Evolutionary conservation across 2,797 vertebrate species (phyloP).

Genomic region (Antennarius maculatus): DNA sequence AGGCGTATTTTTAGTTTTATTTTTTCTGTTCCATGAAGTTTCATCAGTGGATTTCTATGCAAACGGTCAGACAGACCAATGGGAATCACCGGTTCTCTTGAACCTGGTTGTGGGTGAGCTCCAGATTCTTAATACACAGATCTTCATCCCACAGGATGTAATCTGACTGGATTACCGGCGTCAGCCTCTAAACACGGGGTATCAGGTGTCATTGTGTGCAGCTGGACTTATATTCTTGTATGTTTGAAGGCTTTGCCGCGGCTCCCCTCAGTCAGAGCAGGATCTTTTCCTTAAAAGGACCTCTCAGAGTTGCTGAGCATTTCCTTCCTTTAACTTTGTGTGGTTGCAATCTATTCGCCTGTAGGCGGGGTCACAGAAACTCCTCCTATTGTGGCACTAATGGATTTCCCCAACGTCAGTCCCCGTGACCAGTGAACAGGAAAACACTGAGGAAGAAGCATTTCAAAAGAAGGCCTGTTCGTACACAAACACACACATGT

Average conservation of each 20-base stretch:
- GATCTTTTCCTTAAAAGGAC: conserved; percentile 77
- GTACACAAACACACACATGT: no score
- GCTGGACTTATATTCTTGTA: conserved; percentile 36
- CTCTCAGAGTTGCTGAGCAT: conserved; percentile 59
- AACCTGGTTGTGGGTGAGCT: no score
- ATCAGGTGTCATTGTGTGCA: conserved; percentile 28
- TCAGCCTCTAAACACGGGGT: conserved; percentile 18
- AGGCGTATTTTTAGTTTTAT: no score
- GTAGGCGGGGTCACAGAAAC: conserved; percentile 46
- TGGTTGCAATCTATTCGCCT: conserved; percentile 39
- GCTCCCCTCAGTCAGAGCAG: conserved; percentile 35
- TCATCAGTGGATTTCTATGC: no score
- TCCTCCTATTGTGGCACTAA: conserved; percentile 38
- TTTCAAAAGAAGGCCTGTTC: no score
- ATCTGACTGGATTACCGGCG: background rate
- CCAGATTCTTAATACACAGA: no score
- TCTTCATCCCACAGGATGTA: no score
- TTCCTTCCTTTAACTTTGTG: conserved; percentile 64
- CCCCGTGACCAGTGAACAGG: conserved; percentile 36
- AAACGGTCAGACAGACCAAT: no score
- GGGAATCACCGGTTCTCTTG: no score
- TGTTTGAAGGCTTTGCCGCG: conserved; percentile 38
- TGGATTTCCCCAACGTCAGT: conserved; percentile 41
- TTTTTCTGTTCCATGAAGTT: no score
- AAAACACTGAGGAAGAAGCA: conserved; percentile 12